Evolutionary conservation across 2,113 vertebrate genomes (phyloP).

Genomic region (Macquaria australasica): DNA sequence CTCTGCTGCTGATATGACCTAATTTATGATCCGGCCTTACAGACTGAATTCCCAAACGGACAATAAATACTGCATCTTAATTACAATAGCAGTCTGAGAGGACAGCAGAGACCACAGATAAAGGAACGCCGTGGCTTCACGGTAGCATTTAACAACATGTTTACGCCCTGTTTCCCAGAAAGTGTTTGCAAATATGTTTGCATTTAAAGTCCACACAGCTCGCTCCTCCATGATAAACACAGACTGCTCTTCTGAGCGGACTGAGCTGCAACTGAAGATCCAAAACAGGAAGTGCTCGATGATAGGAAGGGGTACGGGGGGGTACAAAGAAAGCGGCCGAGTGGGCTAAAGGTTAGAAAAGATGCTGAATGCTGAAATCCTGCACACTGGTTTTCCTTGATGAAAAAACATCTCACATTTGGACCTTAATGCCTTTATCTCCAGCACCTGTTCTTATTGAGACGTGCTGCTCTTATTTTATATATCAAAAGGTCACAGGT

Average conservation of each 20-base stretch:
- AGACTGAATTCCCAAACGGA: not conserved
- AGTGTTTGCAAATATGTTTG: constrained; percentile 33
- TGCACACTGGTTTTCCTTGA: not conserved
- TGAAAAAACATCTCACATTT: not conserved
- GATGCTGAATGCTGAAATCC: not conserved
- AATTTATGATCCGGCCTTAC: not conserved
- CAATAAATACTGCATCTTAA: not conserved
- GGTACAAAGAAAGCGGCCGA: not conserved
- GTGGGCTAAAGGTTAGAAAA: not conserved
- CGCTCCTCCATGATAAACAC: constrained; percentile 26
- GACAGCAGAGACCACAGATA: not conserved
- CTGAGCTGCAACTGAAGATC: constrained; percentile 6
- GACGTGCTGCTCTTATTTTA: not conserved
- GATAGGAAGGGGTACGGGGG: not conserved
- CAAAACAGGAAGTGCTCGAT: constrained; percentile 34
- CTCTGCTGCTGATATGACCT: not conserved
- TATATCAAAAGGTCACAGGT: not conserved
- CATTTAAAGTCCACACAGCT: not conserved
- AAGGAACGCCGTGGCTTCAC: not conserved
- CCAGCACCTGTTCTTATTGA: not conserved
- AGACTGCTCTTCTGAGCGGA: not conserved
- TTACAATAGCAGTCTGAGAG: not conserved
- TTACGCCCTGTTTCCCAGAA: not conserved
- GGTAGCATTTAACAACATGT: not conserved
- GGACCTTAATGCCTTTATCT: not conserved